Percentiles rank a stretch among this genome's conserved stretches.
These are phyloP conservation scores for Zoanthus gigantus DNA, from an alignment of 92 coral and sea anemone genomes.

Conservation along the genomic window DNA sequence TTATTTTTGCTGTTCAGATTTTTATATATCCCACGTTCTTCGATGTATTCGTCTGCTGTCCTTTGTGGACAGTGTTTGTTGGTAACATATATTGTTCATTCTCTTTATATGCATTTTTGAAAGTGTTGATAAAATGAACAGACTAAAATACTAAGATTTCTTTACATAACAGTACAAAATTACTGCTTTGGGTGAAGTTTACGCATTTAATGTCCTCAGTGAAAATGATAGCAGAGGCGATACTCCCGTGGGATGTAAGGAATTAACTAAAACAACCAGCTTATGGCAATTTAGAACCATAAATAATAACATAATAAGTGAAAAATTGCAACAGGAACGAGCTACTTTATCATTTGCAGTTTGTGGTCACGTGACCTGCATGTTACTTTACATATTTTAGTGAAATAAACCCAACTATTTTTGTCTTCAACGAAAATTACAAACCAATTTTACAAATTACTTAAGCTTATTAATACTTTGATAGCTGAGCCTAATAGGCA, in stretches of 20 bases:
- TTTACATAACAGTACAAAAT: not conserved
- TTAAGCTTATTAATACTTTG: not conserved
- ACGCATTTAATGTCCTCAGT: not conserved
- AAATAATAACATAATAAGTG: not conserved
- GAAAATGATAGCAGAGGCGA: not conserved
- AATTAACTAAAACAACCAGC: not conserved
- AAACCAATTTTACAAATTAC: not conserved
- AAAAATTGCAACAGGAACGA: not conserved
- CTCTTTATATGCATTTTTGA: not conserved
- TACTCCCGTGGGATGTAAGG: not conserved
- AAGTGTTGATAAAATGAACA: not conserved
- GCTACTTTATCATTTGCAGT: not conserved
- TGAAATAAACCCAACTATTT: not conserved
- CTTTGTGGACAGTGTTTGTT: not conserved
- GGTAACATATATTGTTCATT: not conserved
- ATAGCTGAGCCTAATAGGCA: not conserved
- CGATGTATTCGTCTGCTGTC: conserved; percentile 30
- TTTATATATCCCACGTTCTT: conserved; percentile 39
- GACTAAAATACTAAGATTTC: not conserved
- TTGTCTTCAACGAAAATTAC: not conserved
- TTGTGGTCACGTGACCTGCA: not conserved
- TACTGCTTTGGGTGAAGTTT: not conserved
- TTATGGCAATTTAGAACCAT: not conserved
- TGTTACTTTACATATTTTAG: not conserved
- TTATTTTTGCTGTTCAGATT: conserved; percentile 34